Evolutionary conservation across 2,888 invertebrate genomes (phyloP).

Genomic region (Calameuta pallipes): DNA sequence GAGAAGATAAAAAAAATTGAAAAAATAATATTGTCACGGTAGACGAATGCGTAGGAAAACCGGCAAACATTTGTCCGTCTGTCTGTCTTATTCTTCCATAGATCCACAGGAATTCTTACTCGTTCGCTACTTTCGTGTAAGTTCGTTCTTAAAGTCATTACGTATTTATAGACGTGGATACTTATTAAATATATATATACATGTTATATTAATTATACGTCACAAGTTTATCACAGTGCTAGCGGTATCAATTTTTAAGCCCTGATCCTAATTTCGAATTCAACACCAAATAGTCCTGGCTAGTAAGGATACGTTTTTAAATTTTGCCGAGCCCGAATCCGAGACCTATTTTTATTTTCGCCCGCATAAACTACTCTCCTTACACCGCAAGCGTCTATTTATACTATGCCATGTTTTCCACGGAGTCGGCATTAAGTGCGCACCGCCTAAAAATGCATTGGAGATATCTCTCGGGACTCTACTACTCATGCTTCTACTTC

Average conservation of each 20-base stretch:
- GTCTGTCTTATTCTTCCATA: not conserved
- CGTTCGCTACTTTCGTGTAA: not conserved
- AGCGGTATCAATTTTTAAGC: not conserved
- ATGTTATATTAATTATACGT: not conserved
- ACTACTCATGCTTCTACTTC: not conserved
- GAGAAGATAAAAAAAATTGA: slow-evolving; percentile 18
- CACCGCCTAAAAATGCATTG: not conserved
- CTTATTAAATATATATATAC: not conserved
- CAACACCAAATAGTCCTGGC: not conserved
- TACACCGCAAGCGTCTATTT: not conserved
- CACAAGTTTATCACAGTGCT: not conserved
- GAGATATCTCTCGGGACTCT: not conserved
- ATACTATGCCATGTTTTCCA: not conserved
- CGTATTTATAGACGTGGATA: not conserved
- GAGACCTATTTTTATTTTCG: not conserved
- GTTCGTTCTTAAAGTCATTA: not conserved
- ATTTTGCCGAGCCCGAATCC: not conserved
- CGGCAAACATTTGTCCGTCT: not conserved
- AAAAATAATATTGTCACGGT: slow-evolving; percentile 23
- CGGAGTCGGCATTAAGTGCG: not conserved
- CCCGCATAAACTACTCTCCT: not conserved
- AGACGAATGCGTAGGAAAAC: slow-evolving; percentile 11
- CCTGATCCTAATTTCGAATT: not conserved
- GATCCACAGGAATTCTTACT: not conserved
- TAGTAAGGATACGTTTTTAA: not conserved